Base-by-base conservation (phyloP, 2,113 vertebrate species). In the Heterotilapia buettikoferi region DNA sequence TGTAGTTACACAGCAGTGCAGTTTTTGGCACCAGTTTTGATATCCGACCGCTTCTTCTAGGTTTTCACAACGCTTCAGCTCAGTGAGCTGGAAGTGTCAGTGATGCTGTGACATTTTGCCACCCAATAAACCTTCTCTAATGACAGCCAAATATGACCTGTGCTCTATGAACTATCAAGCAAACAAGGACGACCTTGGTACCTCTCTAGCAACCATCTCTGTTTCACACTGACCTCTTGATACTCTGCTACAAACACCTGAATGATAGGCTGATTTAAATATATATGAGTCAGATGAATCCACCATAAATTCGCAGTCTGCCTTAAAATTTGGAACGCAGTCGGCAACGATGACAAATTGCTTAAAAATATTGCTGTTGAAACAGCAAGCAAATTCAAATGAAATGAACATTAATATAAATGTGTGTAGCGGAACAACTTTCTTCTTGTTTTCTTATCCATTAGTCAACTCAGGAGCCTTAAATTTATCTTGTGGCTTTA, bases 91-190 rank as follows among this genome's bases (percentile, higher is more conserved):
- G 40, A 87, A 83, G 78, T 45, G 84, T 38, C 66, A n/a, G 18
- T 9, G 21, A 53, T 33, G 84, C 56, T 73, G 16, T 59, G 85
- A 86, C 85, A 91, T 87, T 88, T 38, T 89, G 84, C 18, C 88
- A 89, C 90, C 83, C 38, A 68, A 63, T 85, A 92, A 88, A 91
- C 83, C 88, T 82, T 90, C 90, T 93, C 87, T 66, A 12, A 84
- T 93, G 26, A 89, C 91, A 88, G 73, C 45, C 59, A 83, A 50
- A 71, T 81, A 71, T 76, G 84, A 88, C 31, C 86, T 56, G 73
- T 68, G 80, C 68, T 87, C 87, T 89, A 45, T 86, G 79, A 85
- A 84, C 63, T 91, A 82, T 40, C 59, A 6, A 43, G 80, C 16
- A 45, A 78, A 82, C 13, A 79, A 83, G n/a, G 33, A 16, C 2